Evolutionary conservation across 1,140 invertebrate species (phyloP).

Genomic region (Arctopsyche grandis): DNA sequence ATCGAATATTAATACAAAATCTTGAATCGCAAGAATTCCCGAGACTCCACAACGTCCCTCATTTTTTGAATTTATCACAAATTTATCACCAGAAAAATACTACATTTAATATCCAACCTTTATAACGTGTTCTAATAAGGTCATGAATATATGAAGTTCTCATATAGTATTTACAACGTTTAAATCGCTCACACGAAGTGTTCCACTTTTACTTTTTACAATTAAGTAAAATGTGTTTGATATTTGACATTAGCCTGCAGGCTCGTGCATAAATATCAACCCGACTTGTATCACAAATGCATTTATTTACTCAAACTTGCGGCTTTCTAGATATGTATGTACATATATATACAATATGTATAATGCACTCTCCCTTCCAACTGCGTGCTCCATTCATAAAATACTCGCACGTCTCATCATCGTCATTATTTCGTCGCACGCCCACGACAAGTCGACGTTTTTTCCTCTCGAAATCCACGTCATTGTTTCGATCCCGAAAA

Average conservation of each 20-base stretch:
- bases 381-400: background rate
- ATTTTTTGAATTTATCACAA: too few species aligned
- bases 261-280: background rate
- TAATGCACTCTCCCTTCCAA: background rate
- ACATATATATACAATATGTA: background rate
- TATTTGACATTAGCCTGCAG: background rate
- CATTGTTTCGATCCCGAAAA: conserved; percentile 9
- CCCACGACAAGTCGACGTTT: background rate
- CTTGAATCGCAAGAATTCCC: too few species aligned
- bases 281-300: too few species aligned
- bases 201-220: conserved; percentile 8
- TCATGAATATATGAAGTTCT: too few species aligned
- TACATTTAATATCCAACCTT: too few species aligned
- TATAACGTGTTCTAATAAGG: too few species aligned
- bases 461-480: background rate
- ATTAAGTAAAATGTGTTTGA: background rate
- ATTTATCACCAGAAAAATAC: too few species aligned
- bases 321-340: background rate
- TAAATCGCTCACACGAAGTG: background rate
- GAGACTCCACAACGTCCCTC: too few species aligned
- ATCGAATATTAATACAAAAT: too few species aligned
- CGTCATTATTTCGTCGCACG: background rate
- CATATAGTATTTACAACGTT: too few species aligned
- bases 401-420: background rate
- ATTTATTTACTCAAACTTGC: too few species aligned